phyloP scores from a whole-genome alignment of 2,797 vertebrate genomes.

The Leuciscus waleckii region DNA sequence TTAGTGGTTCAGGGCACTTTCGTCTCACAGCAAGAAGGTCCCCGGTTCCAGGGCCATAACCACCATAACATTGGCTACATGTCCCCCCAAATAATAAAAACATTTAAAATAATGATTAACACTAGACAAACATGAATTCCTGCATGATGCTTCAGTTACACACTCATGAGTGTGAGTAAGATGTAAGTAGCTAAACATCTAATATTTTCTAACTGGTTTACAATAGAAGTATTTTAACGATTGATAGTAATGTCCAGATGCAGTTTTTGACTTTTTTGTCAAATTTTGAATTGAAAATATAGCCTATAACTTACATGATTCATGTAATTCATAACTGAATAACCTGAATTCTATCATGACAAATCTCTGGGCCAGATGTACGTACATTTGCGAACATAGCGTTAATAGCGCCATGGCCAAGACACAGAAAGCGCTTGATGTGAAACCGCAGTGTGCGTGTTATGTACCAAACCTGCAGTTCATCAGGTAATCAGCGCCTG shows the following conservation, averaged over 20 bases:
- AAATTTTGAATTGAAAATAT: not conserved
- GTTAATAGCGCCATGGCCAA: no score
- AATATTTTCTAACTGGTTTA: not conserved
- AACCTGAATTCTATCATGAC: no score
- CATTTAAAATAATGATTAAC: not conserved
- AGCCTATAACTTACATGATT: not conserved
- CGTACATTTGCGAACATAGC: no score
- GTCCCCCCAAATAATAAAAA: not conserved
- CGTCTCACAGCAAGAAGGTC: no score
- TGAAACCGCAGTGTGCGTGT: no score
- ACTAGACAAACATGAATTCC: not conserved
- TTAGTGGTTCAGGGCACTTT: no score
- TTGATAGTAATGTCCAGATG: not conserved
- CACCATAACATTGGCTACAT: no score
- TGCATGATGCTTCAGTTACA: not conserved
- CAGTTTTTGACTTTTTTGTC: not conserved
- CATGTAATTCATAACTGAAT: not conserved
- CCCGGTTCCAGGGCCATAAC: no score
- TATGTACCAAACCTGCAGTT: no score
- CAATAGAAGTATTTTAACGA: not conserved
- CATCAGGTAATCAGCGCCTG: no score
- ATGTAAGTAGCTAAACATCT: not conserved
- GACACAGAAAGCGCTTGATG: no score
- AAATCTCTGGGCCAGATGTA: no score
- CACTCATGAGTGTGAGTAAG: not conserved